Conservation (phyloP, 35 echinoderm and acorn worm genomes). For the Patiria miniata region DNA sequence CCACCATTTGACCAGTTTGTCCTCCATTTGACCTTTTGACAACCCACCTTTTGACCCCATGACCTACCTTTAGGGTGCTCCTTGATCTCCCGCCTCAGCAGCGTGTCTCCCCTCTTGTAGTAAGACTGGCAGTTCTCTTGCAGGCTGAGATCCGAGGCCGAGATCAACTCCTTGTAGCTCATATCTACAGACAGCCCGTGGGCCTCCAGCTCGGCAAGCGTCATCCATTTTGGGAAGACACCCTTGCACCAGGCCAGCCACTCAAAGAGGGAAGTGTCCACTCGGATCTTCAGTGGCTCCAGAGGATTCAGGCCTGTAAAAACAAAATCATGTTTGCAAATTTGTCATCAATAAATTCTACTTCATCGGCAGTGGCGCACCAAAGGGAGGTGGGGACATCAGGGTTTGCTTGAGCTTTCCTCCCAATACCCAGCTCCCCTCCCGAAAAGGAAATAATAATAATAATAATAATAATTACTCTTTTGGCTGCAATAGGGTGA, state of each 20-base stretch:
- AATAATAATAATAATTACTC: no score
- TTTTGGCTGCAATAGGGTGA: no score
- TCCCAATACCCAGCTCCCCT: no score
- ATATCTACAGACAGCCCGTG: conserved; percentile 73
- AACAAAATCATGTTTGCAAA: no score
- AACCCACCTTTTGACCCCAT: no score
- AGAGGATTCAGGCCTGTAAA: conserved; percentile 23
- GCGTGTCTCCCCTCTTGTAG: conserved; percentile 82
- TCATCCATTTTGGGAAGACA: conserved; percentile 86
- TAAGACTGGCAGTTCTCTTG: conserved; percentile 88
- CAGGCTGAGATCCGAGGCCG: conserved; percentile 56
- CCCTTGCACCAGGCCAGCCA: conserved; percentile 96
- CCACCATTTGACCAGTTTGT: no score
- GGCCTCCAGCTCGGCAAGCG: conserved; percentile 64
- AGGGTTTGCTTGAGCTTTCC: no score
- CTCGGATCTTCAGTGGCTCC: conserved; percentile 61
- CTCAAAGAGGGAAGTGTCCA: conserved; percentile 88
- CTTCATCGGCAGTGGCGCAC: no score
- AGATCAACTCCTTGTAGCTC: conserved; percentile 77
- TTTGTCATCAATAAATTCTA: no score
- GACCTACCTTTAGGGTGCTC: conserved; percentile 80
- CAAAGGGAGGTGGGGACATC: no score
- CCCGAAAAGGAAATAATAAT: no score
- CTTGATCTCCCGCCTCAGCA: conserved; percentile 74
- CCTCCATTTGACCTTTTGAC: no score